phyloP scores from a whole-genome alignment of 1,140 invertebrate genomes.

The Cherax destructor region DNA sequence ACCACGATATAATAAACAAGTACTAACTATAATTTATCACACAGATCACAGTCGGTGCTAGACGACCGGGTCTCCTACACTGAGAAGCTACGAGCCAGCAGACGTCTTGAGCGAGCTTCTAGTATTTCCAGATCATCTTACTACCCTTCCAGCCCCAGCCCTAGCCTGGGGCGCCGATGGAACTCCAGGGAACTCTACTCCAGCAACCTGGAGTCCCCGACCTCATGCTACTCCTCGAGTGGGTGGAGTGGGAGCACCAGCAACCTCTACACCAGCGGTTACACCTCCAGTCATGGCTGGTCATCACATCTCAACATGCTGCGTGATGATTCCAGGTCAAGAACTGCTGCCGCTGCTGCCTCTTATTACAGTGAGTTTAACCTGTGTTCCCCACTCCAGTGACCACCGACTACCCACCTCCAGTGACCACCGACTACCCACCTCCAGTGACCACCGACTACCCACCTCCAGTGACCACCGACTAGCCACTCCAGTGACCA shows the following conservation, averaged over 20 bases:
- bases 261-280: neutral
- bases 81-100: constrained; percentile 24
- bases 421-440: too few relatives aligned
- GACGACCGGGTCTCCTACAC: constrained; percentile 52
- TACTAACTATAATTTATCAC: too few relatives aligned
- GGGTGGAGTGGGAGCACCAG: constrained; percentile 4
- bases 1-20: too few relatives aligned
- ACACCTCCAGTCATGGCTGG: constrained; percentile 37
- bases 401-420: too few relatives aligned
- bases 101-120: constrained; percentile 34
- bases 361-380: constrained; percentile 15
- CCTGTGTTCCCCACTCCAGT: too few relatives aligned
- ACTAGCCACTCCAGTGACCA: too few relatives aligned
- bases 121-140: constrained; percentile 23
- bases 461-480: too few relatives aligned
- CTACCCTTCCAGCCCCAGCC: constrained; percentile 16
- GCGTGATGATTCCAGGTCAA: constrained; percentile 51
- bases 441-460: too few relatives aligned
- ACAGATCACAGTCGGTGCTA: constrained; percentile 56
- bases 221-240: constrained; percentile 14
- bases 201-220: constrained; percentile 49
- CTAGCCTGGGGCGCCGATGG: constrained; percentile 37
- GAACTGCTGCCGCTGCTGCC: neutral
- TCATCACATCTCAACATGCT: constrained; percentile 29
- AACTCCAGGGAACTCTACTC: constrained; percentile 37